Evolutionary conservation across 2,888 invertebrate genomes (phyloP).

Genomic region (Dynastes tityus): DNA sequence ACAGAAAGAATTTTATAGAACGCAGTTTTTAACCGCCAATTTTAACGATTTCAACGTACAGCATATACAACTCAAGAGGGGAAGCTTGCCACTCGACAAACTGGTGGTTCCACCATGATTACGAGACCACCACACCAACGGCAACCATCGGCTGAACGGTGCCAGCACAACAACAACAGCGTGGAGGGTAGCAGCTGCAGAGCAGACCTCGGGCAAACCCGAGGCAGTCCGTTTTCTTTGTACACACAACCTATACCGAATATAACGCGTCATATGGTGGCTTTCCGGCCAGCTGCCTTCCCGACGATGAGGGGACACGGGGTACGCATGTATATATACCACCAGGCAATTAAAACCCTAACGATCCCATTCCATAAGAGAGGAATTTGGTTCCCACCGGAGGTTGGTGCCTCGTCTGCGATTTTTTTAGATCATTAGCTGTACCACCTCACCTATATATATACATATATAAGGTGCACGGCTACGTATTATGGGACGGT

Average conservation of each 20-base stretch:
- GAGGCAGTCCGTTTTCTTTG: conserved; percentile 60
- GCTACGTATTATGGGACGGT: background rate
- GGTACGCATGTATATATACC: conserved; percentile 48
- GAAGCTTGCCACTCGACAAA: background rate
- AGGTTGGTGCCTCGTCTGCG: conserved; percentile 65
- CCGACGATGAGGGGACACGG: conserved; percentile 52
- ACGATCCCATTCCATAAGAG: conserved; percentile 68
- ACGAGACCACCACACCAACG: background rate
- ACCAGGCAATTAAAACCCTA: conserved; percentile 56
- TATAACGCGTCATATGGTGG: conserved; percentile 70
- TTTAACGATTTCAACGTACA: too few species aligned
- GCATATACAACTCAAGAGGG: too few species aligned
- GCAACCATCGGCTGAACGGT: too few species aligned
- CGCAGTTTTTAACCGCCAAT: too few species aligned
- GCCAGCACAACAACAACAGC: conserved; percentile 49
- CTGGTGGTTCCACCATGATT: background rate
- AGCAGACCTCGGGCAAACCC: conserved; percentile 68
- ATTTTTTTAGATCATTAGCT: conserved; percentile 65
- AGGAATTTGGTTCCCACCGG: conserved; percentile 63
- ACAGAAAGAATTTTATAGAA: too few species aligned
- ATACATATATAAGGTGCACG: background rate
- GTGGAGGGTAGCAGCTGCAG: conserved; percentile 60
- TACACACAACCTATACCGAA: conserved; percentile 53
- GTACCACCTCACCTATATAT: conserved; percentile 9
- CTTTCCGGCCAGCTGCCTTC: conserved; percentile 73